Conservation (phyloP, 37 sponge, comb jelly and placozoan genomes). For the Halichondria panicea region DNA sequence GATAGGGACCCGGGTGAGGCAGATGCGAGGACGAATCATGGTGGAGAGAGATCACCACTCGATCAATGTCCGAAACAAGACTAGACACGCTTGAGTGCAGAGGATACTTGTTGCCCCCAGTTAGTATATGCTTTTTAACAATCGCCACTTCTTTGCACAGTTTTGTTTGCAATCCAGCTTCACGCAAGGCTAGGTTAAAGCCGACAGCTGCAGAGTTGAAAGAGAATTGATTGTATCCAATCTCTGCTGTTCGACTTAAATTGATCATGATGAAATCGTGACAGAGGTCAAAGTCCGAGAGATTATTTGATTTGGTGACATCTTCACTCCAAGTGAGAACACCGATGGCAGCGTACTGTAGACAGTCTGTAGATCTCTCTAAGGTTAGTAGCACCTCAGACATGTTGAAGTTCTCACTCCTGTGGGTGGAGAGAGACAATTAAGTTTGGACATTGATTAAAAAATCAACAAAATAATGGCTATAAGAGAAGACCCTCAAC, state of each 20-base stretch:
- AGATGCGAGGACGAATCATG: constrained; percentile 59
- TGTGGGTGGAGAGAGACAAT: neutral
- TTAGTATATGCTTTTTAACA: constrained; percentile 59
- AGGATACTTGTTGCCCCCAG: constrained; percentile 47
- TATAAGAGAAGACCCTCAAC: neutral
- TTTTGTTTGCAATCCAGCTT: constrained; percentile 20
- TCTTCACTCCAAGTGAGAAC: constrained; percentile 34
- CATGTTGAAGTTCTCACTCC: constrained; percentile 37
- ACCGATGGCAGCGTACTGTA: constrained; percentile 37
- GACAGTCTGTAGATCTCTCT: constrained; percentile 37
- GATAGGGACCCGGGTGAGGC: constrained; percentile 71
- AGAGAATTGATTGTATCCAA: constrained; percentile 49
- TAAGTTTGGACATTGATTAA: neutral
- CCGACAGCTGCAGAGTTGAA: constrained; percentile 62
- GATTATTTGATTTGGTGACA: neutral
- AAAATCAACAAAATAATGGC: neutral
- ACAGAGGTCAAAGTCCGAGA: constrained; percentile 40
- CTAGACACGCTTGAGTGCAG: constrained; percentile 7
- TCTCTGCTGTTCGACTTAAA: constrained; percentile 12
- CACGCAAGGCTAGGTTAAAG: constrained; percentile 62
- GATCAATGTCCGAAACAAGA: constrained; percentile 37
- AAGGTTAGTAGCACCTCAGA: constrained; percentile 45
- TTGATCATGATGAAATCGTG: constrained; percentile 75
- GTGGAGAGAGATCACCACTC: constrained; percentile 72
- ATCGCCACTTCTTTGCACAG: constrained; percentile 40